Evolutionary conservation across 2,113 vertebrate species (phyloP).

Genomic region (Neomonachus schauinslandi): DNA sequence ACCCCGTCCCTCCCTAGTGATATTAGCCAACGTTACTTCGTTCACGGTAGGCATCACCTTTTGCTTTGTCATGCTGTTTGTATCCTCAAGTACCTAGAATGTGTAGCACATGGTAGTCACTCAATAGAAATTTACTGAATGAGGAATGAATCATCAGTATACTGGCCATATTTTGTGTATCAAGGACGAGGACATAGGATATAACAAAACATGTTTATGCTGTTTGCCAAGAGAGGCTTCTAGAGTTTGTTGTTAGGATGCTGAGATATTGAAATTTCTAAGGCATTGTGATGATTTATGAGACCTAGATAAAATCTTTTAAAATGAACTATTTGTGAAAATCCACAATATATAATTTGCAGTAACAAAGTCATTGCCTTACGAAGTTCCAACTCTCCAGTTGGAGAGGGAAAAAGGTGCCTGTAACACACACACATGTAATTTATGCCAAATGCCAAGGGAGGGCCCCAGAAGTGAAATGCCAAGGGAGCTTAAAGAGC

Average conservation of each 20-base stretch:
- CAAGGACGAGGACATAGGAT: not conserved
- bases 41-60: not conserved
- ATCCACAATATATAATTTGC: not conserved
- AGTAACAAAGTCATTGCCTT: not conserved
- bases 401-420: not conserved
- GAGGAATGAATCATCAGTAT: not conserved
- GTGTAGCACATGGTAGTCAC: not conserved
- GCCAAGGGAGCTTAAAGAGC: not conserved
- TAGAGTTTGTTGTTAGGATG: not conserved
- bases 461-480: not conserved
- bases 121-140: not conserved
- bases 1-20: not conserved
- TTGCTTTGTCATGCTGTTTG: not conserved
- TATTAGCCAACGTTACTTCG: not conserved
- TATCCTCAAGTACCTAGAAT: not conserved
- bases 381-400: not conserved
- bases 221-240: not conserved
- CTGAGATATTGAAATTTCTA: not conserved
- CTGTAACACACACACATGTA: not conserved
- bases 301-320: not conserved
- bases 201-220: constrained; percentile 17
- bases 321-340: not conserved
- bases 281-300: not conserved
- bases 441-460: constrained; percentile 7
- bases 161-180: not conserved